phyloP scores from a whole-genome alignment of 2,113 vertebrate genomes.

The Cyprichromis sp. region DNA sequence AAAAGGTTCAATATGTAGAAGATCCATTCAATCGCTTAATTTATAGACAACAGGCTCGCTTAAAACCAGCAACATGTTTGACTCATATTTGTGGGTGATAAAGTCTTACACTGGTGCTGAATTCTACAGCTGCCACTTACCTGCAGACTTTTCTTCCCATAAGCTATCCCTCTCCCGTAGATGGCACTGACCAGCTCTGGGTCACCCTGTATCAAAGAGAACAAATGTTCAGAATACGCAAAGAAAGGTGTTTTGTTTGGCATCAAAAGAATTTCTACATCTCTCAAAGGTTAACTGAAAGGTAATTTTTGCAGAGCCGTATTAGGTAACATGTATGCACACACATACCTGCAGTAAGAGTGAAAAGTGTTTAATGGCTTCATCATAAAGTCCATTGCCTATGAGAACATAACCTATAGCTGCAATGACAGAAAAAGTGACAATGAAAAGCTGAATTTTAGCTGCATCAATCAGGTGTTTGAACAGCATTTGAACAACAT shows the following conservation, averaged over 20 bases:
- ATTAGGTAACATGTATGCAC: neutral
- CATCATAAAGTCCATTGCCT: slow-evolving; percentile 89
- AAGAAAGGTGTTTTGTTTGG: neutral
- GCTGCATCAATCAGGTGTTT: neutral
- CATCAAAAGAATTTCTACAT: neutral
- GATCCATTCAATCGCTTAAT: neutral
- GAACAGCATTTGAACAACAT: neutral
- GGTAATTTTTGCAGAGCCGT: neutral
- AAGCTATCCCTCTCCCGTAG: slow-evolving; percentile 94
- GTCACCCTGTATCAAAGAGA: slow-evolving; percentile 78
- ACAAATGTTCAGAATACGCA: neutral
- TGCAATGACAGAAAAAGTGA: slow-evolving; percentile 43
- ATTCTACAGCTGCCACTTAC: slow-evolving; percentile 66
- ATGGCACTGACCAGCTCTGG: slow-evolving; percentile 94
- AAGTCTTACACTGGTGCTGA: neutral
- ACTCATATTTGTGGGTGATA: neutral
- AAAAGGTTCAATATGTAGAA: neutral
- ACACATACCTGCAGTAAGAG: slow-evolving; percentile 86
- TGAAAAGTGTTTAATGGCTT: slow-evolving; percentile 95
- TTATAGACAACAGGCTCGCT: neutral
- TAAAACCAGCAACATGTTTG: neutral
- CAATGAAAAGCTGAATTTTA: neutral
- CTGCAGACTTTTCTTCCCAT: slow-evolving; percentile 93
- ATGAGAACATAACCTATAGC: slow-evolving; percentile 94
- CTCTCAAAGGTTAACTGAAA: neutral